Conservation (phyloP, 1,140 invertebrate species). For the Tetragonula clypearis region DNA sequence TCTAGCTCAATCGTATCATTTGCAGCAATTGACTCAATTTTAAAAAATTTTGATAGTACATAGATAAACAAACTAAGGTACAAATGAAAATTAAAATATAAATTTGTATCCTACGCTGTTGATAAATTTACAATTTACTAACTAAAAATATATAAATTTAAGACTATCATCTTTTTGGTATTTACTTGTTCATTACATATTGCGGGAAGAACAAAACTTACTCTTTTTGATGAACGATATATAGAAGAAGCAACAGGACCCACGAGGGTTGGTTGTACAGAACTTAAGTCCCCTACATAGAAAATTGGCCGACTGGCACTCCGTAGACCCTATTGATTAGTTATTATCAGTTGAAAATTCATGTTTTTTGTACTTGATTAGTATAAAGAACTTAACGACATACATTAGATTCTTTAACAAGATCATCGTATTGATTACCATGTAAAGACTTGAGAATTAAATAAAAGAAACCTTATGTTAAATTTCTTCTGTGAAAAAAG, state of each 20-base stretch:
- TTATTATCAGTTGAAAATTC: neutral
- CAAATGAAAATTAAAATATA: neutral
- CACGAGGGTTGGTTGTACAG: constrained; percentile 72
- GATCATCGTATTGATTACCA: neutral
- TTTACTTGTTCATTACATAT: neutral
- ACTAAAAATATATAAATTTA: no score
- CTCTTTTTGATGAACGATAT: constrained; percentile 77
- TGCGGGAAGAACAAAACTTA: constrained; percentile 63
- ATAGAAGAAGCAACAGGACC: constrained; percentile 73
- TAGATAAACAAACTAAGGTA: neutral
- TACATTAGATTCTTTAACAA: neutral
- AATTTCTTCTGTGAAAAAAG: neutral
- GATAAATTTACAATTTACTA: neutral
- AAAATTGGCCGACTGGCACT: constrained; percentile 78
- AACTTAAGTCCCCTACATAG: constrained; percentile 78
- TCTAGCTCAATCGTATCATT: neutral
- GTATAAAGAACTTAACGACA: neutral
- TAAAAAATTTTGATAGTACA: neutral
- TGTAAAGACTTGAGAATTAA: neutral
- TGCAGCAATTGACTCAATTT: neutral
- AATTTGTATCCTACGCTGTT: neutral
- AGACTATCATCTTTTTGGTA: neutral
- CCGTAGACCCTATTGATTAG: constrained; percentile 74
- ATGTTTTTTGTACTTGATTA: neutral
- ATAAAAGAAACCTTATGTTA: neutral